phyloP scores from a whole-genome alignment of 2,113 vertebrate species.

The Siniperca chuatsi region DNA sequence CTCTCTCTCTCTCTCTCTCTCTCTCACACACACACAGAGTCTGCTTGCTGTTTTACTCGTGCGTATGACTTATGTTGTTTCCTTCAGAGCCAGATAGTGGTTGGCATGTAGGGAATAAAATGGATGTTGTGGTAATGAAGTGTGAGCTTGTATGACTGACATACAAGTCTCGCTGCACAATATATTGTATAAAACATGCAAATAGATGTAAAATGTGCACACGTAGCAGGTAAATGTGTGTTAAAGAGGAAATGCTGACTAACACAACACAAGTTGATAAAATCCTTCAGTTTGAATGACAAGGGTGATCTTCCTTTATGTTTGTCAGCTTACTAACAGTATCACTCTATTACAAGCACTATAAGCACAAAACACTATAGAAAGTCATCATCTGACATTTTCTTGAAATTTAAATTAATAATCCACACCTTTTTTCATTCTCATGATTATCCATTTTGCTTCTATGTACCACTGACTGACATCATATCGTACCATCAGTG shows the following conservation, averaged over 20 bases:
- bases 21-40: not conserved
- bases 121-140: conserved; percentile 24
- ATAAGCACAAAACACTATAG: not conserved
- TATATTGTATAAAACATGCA: not conserved
- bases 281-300: not conserved
- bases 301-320: not conserved
- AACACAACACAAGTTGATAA: not conserved
- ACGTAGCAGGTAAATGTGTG: not conserved
- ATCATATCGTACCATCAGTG: too few species aligned
- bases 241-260: not conserved
- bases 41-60: not conserved
- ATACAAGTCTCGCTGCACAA: not conserved
- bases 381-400: too few species aligned
- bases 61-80: conserved; percentile 23
- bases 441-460: too few species aligned
- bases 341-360: not conserved
- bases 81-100: conserved; percentile 25
- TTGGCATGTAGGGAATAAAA: conserved; percentile 29
- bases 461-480: too few species aligned
- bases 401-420: too few species aligned
- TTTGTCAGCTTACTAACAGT: not conserved
- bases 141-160: conserved; percentile 17
- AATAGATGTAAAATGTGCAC: not conserved
- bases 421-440: too few species aligned
- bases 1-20: not conserved